Percentiles rank a stretch among this genome's conserved stretches.
These are phyloP conservation scores for Clinocottus analis DNA, from an alignment of 2,113 vertebrate species.

Conservation along the genomic window DNA sequence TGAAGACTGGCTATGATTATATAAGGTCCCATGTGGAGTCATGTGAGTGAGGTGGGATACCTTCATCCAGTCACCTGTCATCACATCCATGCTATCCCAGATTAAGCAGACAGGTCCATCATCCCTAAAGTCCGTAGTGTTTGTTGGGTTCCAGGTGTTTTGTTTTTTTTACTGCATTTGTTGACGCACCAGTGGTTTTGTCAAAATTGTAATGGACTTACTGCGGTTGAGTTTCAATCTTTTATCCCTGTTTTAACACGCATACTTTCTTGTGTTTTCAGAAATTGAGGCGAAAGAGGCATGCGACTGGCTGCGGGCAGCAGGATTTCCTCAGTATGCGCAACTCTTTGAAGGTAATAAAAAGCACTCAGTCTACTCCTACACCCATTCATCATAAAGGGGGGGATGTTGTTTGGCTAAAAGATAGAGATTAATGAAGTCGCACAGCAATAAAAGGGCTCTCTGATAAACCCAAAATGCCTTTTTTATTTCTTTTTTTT, in stretches of 20 bases:
- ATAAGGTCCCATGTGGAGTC: conserved; percentile 7
- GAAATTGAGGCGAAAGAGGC: conserved; percentile 97
- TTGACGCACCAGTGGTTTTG: conserved; percentile 14
- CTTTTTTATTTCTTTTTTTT: conserved; percentile 1
- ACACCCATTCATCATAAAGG: conserved; percentile 53
- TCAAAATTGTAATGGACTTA: conserved; percentile 15
- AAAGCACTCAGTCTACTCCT: conserved; percentile 43
- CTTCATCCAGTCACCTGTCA: conserved; percentile 1
- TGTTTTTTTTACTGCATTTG: neutral
- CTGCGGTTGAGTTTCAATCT: conserved; percentile 30
- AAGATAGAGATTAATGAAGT: conserved; percentile 47
- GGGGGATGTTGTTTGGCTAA: conserved; percentile 21
- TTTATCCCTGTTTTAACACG: conserved; percentile 10
- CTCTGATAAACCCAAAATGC: conserved; percentile 28
- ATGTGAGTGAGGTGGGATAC: conserved; percentile 7
- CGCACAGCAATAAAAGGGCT: conserved; percentile 23
- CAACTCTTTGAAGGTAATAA: conserved; percentile 95
- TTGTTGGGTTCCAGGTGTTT: neutral
- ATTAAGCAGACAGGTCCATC: conserved; percentile 16
- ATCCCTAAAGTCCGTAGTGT: conserved; percentile 8
- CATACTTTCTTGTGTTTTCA: conserved; percentile 78
- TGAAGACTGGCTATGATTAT: conserved; percentile 1
- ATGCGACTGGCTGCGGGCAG: conserved; percentile 97
- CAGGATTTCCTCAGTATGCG: conserved; percentile 98
- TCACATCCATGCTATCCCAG: conserved; percentile 16